Conservation (phyloP, 2,888 invertebrate genomes). For the Cephus pygmeus region DNA sequence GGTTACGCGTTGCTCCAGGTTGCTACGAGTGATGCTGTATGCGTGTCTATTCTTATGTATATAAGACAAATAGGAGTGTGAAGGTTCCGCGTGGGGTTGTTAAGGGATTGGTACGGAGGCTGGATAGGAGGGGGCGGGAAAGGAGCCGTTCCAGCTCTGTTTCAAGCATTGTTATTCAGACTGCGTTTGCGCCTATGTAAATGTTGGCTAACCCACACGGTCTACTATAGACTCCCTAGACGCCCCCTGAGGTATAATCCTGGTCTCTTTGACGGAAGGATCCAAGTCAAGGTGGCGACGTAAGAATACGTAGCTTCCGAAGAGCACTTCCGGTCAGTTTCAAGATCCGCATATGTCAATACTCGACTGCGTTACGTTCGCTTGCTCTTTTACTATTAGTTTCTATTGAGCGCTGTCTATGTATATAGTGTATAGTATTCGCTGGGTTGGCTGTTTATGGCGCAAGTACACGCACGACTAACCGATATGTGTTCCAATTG, state of each 20-base stretch:
- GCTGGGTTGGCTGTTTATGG: not conserved
- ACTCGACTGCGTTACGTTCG: not conserved
- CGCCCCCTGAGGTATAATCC: conserved; percentile 38
- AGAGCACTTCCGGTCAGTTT: not conserved
- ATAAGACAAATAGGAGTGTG: not conserved
- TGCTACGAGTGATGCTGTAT: conserved; percentile 20
- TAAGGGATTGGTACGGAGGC: conserved; percentile 1
- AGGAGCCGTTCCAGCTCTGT: conserved; percentile 33
- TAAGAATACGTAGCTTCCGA: not conserved
- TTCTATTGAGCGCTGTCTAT: not conserved
- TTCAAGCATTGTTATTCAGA: conserved; percentile 55
- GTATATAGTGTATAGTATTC: not conserved
- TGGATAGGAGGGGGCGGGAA: conserved; percentile 12
- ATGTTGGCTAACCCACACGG: conserved; percentile 50
- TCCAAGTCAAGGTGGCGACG: not conserved
- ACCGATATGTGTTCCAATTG: not conserved
- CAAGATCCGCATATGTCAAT: not conserved
- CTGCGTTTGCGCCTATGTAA: conserved; percentile 51
- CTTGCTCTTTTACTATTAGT: not conserved
- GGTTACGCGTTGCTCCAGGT: not conserved
- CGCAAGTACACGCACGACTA: not conserved
- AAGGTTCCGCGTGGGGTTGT: conserved; percentile 7
- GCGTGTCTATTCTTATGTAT: not conserved
- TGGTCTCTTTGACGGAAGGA: conserved; percentile 26
- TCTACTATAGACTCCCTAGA: conserved; percentile 26